phyloP scores from a whole-genome alignment of 2,113 vertebrate species.

The Fregata magnificens region DNA sequence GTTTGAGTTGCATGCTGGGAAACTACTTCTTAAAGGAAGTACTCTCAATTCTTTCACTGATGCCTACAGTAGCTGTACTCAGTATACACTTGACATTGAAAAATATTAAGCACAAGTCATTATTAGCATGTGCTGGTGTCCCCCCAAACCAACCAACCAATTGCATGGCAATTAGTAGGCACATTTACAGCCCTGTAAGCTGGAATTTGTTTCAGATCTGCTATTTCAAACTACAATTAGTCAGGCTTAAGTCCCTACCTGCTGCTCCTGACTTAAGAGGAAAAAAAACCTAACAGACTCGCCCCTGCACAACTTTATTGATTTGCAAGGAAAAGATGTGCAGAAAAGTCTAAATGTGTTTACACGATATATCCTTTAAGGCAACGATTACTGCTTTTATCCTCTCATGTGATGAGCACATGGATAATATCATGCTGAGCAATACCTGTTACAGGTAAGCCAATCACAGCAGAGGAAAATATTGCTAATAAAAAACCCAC shows the following conservation, averaged over 20 bases:
- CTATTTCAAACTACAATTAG: background rate
- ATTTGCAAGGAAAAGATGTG: background rate
- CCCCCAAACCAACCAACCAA: background rate
- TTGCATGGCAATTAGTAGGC: too few relatives aligned
- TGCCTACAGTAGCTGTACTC: background rate
- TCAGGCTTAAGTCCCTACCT: background rate
- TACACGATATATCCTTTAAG: background rate
- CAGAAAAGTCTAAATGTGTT: background rate
- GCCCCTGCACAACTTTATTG: background rate
- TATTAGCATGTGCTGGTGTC: background rate
- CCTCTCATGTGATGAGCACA: background rate
- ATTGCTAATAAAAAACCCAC: background rate
- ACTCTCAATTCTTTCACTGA: background rate
- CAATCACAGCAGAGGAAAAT: background rate
- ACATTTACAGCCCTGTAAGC: background rate
- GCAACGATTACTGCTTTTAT: fast-evolving
- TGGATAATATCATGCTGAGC: background rate
- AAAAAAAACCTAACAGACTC: background rate
- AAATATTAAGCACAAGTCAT: background rate
- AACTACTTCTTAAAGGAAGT: background rate
- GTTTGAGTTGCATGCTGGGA: background rate
- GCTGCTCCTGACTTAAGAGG: background rate
- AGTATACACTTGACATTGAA: background rate
- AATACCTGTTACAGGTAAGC: background rate
- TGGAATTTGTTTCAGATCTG: background rate